Percentiles rank a stretch among this genome's conserved stretches.
phyloP scores from a whole-genome alignment of 2,113 vertebrate genomes.

The Eurypyga helias region DNA sequence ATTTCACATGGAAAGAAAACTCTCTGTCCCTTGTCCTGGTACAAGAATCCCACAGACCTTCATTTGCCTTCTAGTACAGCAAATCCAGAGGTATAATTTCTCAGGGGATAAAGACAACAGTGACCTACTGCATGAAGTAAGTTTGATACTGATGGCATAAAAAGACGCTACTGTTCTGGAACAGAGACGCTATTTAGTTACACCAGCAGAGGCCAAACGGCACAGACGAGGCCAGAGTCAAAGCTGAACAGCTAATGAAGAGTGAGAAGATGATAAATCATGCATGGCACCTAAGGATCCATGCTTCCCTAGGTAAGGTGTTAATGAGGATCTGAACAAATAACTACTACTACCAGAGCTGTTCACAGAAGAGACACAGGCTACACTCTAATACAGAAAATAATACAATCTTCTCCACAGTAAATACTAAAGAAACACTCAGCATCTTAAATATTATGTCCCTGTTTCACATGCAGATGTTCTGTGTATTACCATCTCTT shows the following conservation, averaged over 20 bases:
- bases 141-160: neutral
- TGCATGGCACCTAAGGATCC: neutral
- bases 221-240: neutral
- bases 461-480: neutral
- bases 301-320: neutral
- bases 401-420: neutral
- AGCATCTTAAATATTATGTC: neutral
- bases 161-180: neutral
- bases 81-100: neutral
- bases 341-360: neutral
- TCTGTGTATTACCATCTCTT: neutral
- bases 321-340: neutral
- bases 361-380: neutral
- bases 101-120: neutral
- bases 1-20: neutral
- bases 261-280: neutral
- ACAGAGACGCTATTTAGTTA: neutral
- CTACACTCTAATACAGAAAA: neutral
- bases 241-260: neutral
- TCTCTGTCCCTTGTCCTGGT: neutral
- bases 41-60: neutral
- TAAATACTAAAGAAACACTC: neutral
- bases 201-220: neutral
- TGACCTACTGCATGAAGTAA: neutral
- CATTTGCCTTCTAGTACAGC: neutral